Evolutionary conservation across 37 sponge, comb jelly and placozoan species (phyloP).

Genomic region (Beroe forskalii): DNA sequence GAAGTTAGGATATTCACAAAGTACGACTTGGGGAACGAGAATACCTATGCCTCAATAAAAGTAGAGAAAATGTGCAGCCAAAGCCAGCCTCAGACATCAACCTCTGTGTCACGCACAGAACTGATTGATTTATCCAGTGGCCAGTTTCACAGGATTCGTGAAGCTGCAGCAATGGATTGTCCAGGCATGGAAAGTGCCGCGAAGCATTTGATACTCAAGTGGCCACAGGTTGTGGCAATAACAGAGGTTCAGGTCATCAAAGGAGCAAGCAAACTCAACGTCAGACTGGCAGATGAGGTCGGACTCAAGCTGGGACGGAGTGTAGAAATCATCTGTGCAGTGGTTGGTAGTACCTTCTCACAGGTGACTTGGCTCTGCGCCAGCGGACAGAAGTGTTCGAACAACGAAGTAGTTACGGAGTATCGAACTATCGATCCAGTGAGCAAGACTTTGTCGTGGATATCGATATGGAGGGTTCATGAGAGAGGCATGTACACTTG

Average conservation of each 20-base stretch:
- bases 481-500: background rate
- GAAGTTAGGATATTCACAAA: too few relatives aligned
- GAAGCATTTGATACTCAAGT: background rate
- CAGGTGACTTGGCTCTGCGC: background rate
- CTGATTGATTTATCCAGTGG: too few relatives aligned
- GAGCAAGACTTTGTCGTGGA: too few relatives aligned
- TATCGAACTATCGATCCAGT: background rate
- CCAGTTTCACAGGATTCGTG: too few relatives aligned
- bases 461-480: background rate
- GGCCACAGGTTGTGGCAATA: background rate
- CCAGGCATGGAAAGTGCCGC: too few relatives aligned
- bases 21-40: too few relatives aligned
- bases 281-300: background rate
- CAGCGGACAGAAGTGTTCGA: background rate
- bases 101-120: too few relatives aligned
- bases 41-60: too few relatives aligned
- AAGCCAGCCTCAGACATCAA: too few relatives aligned
- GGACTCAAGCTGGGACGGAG: background rate
- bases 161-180: too few relatives aligned
- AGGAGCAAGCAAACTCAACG: background rate
- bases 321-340: background rate
- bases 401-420: background rate
- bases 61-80: too few relatives aligned
- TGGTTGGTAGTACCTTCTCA: background rate
- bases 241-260: conserved; percentile 1